Evolutionary conservation across 2,888 invertebrate species (phyloP).

Genomic region (Xestia rhomboidea): DNA sequence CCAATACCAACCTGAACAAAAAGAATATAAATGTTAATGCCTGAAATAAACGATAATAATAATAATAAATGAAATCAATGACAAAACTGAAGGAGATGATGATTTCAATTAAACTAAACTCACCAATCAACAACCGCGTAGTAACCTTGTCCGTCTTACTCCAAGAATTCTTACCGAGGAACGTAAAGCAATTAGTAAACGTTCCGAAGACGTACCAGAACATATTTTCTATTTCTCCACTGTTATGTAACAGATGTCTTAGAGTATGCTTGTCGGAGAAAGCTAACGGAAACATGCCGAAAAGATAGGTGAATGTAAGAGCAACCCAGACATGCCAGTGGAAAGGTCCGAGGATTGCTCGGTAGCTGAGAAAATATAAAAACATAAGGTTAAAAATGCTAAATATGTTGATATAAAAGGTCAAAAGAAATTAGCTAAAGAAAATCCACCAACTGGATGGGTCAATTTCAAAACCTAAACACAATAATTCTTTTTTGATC

Average conservation of each 20-base stretch:
- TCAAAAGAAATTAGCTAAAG: background rate
- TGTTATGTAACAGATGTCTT: slow-evolving; percentile 92
- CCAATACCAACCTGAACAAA: slow-evolving; percentile 93
- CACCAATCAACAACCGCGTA: slow-evolving; percentile 93
- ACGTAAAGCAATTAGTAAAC: slow-evolving; percentile 95
- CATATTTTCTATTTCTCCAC: slow-evolving; percentile 95
- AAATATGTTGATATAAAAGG: background rate
- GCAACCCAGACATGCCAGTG: slow-evolving; percentile 95
- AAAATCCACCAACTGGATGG: background rate
- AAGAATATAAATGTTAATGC: too few relatives aligned
- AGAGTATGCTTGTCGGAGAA: slow-evolving; percentile 93
- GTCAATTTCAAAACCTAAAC: too few relatives aligned
- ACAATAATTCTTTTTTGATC: too few relatives aligned
- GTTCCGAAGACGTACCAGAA: slow-evolving; percentile 97
- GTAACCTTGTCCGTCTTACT: slow-evolving; percentile 92
- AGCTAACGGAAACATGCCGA: slow-evolving; percentile 94
- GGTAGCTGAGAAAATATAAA: slow-evolving; percentile 89
- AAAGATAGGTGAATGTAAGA: slow-evolving; percentile 92
- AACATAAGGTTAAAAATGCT: background rate
- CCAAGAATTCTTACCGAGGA: slow-evolving; percentile 93
- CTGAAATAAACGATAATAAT: too few relatives aligned
- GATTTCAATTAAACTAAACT: slow-evolving; percentile 49
- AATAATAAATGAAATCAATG: background rate
- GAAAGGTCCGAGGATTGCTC: slow-evolving; percentile 95
- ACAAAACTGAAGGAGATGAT: too few relatives aligned